A percentile compares a stretch with the other conserved stretches of the same genome.
phyloP scores from a whole-genome alignment of 2,888 invertebrate genomes.

The Melieria omissa region DNA sequence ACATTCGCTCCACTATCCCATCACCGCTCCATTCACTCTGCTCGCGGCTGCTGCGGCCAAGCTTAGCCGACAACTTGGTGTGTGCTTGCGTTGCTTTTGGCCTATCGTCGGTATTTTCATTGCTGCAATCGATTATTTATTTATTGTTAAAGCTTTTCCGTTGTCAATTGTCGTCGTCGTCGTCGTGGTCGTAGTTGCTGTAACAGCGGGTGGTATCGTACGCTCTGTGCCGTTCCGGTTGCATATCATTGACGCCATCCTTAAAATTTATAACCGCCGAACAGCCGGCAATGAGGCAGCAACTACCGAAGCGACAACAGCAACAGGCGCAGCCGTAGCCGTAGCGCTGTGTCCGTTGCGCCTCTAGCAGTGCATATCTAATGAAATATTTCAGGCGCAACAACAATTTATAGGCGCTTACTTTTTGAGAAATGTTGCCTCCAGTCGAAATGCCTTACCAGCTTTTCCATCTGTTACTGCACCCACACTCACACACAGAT shows the following conservation, averaged over 20 bases:
- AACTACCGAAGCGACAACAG: slow-evolving; percentile 1
- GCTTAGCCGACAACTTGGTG: not conserved
- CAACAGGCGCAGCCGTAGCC: not conserved
- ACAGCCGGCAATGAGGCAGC: not conserved
- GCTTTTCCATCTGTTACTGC: not conserved
- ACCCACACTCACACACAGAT: slow-evolving; percentile 10
- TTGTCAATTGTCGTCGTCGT: slow-evolving; percentile 41
- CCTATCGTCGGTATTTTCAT: slow-evolving; percentile 27
- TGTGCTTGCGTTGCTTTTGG: slow-evolving; percentile 1
- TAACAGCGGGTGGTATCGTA: slow-evolving; percentile 12
- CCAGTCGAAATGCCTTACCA: not conserved
- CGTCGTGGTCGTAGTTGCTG: slow-evolving; percentile 14
- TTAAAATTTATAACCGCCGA: slow-evolving; percentile 22
- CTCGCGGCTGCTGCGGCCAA: not conserved
- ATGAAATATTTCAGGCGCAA: slow-evolving; percentile 36
- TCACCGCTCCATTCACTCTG: too few species aligned
- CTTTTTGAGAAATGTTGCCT: slow-evolving; percentile 26
- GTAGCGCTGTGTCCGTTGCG: not conserved
- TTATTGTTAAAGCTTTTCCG: slow-evolving; percentile 48
- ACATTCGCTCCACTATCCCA: too few species aligned
- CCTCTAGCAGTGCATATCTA: slow-evolving; percentile 7
- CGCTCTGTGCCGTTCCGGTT: slow-evolving; percentile 37
- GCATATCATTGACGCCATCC: slow-evolving; percentile 43
- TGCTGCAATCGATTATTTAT: slow-evolving; percentile 47
- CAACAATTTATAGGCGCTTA: slow-evolving; percentile 30